Conservation (phyloP, 2,113 vertebrate species). For the Cebus imitator region DNA sequence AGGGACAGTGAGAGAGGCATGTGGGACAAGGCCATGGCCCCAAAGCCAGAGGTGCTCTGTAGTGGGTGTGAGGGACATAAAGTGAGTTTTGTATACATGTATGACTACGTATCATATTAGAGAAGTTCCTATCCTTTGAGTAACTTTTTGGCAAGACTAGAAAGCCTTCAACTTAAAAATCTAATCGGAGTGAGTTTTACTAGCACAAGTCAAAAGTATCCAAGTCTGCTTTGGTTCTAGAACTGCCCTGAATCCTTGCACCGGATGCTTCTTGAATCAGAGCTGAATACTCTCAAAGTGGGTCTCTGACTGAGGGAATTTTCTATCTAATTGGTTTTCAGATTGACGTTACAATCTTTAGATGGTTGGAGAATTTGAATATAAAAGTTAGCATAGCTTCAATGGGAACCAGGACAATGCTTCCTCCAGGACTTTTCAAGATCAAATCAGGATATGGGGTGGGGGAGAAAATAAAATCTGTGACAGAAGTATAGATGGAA, state of each 20-base stretch:
- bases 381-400: background rate
- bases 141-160: background rate
- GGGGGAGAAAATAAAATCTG: background rate
- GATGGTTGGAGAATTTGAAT: background rate
- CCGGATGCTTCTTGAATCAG: background rate
- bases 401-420: background rate
- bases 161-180: constrained; percentile 5
- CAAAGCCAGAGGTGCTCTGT: background rate
- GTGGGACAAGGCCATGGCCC: background rate
- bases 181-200: background rate
- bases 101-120: background rate
- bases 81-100: background rate
- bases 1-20: background rate
- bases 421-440: background rate
- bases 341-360: background rate
- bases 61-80: background rate
- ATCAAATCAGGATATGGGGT: background rate
- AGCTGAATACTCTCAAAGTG: background rate
- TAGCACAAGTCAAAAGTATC: background rate
- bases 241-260: background rate
- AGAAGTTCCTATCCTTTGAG: background rate
- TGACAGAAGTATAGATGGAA: background rate
- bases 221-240: background rate
- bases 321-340: background rate
- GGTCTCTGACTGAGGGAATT: background rate